phyloP scores from a whole-genome alignment of 2,797 vertebrate species.

The Ispidina lecontei region DNA sequence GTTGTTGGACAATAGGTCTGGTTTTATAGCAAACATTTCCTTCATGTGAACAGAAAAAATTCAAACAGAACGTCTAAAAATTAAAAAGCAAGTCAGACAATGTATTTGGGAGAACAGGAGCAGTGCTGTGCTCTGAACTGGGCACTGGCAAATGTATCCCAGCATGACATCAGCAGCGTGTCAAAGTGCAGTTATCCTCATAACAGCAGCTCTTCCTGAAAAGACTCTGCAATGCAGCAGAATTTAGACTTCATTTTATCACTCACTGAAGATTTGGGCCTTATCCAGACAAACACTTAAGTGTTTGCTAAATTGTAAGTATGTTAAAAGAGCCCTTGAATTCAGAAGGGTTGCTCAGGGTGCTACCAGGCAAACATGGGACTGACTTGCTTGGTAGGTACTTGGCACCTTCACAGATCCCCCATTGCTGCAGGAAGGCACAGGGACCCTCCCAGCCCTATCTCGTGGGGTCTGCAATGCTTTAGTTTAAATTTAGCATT shows the following conservation, averaged over 20 bases:
- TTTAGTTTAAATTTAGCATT: neutral
- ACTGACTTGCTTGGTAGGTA: rapidly evolving
- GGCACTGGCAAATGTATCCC: neutral
- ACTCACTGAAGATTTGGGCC: neutral
- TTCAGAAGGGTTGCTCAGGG: neutral
- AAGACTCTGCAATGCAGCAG: neutral
- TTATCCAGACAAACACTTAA: neutral
- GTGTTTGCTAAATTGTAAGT: neutral
- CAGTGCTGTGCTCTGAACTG: neutral
- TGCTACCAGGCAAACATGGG: rapidly evolving
- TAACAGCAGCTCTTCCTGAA: neutral
- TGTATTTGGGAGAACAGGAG: neutral
- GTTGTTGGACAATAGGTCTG: neutral
- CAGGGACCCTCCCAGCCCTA: neutral
- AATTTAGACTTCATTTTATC: neutral
- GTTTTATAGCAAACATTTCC: neutral
- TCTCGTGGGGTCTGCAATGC: too few species aligned
- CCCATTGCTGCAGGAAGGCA: neutral
- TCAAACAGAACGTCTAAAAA: neutral
- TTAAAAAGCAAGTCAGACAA: neutral
- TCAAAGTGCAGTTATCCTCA: neutral
- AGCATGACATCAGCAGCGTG: neutral
- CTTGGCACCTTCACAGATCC: neutral
- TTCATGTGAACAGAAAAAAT: neutral
- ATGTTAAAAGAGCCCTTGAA: neutral